A percentile compares a stretch with the other conserved stretches of the same genome.
Evolutionary conservation across 2,797 vertebrate species (phyloP).

Genomic region (Rhynchonycteris naso): DNA sequence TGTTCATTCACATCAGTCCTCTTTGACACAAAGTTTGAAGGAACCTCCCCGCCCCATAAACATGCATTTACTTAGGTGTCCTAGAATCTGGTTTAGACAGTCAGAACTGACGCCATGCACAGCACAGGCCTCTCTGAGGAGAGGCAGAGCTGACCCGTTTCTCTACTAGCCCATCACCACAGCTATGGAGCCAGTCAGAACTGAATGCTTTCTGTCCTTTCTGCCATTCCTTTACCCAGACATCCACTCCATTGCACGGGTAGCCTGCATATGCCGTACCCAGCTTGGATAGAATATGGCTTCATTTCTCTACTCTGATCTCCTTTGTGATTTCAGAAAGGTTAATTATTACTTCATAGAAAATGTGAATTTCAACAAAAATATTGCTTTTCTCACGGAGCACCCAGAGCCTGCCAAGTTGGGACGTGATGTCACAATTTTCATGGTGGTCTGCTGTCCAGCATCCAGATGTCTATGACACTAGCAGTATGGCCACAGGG

Average conservation of each 20-base stretch:
- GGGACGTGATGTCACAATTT: background rate
- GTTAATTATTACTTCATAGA: constrained; percentile 55
- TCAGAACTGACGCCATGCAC: background rate
- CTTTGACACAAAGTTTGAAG: background rate
- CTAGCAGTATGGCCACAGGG: fast-evolving
- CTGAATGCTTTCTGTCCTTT: background rate
- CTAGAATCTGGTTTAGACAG: background rate
- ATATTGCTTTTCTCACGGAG: constrained; percentile 44
- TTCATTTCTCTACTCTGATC: constrained; percentile 18
- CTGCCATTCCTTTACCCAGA: too few relatives aligned
- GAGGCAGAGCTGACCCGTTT: fast-evolving
- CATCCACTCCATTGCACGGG: background rate
- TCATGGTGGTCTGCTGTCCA: background rate
- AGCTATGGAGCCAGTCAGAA: background rate
- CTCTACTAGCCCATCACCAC: background rate
- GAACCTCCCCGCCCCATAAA: too few relatives aligned
- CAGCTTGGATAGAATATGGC: background rate
- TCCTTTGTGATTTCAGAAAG: constrained; percentile 56
- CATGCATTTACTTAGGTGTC: fast-evolving
- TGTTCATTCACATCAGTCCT: background rate
- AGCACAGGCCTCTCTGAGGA: background rate
- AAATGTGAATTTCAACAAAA: constrained; percentile 62
- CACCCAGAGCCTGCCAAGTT: background rate
- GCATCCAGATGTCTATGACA: background rate
- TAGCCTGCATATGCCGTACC: background rate